Evolutionary conservation across 2,113 vertebrate genomes (phyloP).

Genomic region (Corydoras maculifer): DNA sequence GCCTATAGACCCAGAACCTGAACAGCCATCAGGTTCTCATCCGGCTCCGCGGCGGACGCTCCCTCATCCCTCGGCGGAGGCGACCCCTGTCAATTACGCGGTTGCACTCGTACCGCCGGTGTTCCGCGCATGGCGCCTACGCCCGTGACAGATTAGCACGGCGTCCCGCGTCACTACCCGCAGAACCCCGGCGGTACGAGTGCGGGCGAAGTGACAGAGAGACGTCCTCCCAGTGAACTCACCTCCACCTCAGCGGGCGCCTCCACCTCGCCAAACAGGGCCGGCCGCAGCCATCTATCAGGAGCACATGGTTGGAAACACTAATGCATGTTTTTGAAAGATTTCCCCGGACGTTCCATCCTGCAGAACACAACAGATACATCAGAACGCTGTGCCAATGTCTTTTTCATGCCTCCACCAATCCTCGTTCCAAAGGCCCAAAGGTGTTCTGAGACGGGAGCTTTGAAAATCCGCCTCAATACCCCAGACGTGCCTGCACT

Average conservation of each 20-base stretch:
- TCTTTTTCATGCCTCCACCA: slow-evolving; percentile 1
- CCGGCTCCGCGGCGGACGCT: no score
- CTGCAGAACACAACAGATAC: neutral
- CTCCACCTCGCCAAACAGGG: neutral
- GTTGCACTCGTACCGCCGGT: slow-evolving; percentile 10
- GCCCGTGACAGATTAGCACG: no score
- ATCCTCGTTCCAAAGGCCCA: neutral
- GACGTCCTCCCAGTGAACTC: neutral
- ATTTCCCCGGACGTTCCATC: neutral
- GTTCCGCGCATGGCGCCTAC: no score
- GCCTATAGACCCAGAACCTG: no score
- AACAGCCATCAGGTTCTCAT: no score
- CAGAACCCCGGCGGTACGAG: no score
- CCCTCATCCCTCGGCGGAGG: no score
- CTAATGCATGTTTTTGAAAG: neutral
- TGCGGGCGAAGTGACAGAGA: slow-evolving; percentile 6
- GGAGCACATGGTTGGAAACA: neutral
- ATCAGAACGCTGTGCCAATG: slow-evolving; percentile 13
- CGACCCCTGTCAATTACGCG: neutral
- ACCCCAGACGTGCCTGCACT: neutral
- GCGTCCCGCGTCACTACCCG: no score
- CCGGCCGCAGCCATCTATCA: neutral
- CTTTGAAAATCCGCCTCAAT: slow-evolving; percentile 2
- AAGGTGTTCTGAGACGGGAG: slow-evolving; percentile 5
- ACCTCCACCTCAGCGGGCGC: neutral